Conservation (phyloP, 2,888 invertebrate genomes). For the Trichacis sp. region DNA sequence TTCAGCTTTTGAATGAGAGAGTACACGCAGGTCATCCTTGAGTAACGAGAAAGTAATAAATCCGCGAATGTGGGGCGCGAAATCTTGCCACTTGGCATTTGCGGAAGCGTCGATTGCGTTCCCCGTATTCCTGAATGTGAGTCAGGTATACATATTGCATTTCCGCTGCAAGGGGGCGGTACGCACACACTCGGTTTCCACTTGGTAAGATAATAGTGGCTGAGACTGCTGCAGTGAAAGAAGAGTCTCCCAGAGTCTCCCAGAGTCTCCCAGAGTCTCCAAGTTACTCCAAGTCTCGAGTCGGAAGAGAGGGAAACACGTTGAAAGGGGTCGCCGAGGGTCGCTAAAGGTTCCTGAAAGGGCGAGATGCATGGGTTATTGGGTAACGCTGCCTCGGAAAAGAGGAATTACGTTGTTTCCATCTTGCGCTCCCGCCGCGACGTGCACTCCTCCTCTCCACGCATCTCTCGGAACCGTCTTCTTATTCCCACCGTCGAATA, state of each 20-base stretch:
- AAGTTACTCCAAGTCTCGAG: conserved; percentile 5
- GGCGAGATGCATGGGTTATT: conserved; percentile 23
- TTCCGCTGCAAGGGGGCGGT: conserved; percentile 9
- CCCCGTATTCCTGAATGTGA: conserved; percentile 30
- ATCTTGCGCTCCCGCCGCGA: conserved; percentile 10
- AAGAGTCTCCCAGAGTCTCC: too few species aligned
- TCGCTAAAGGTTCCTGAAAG: conserved; percentile 3
- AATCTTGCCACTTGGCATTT: too few species aligned
- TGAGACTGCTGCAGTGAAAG: too few species aligned
- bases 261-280: too few species aligned
- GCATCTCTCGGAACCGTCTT: not conserved
- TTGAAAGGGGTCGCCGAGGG: conserved; percentile 19
- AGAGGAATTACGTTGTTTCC: conserved; percentile 29
- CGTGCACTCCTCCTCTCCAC: conserved; percentile 6
- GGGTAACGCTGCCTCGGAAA: conserved; percentile 24
- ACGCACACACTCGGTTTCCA: conserved; percentile 24
- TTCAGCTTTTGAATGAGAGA: too few species aligned
- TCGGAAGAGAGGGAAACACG: not conserved
- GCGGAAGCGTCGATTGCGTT: too few species aligned
- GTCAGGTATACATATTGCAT: conserved; percentile 37
- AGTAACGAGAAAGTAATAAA: too few species aligned
- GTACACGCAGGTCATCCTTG: too few species aligned
- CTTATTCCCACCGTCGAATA: conserved; percentile 10
- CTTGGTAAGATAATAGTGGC: conserved; percentile 22
- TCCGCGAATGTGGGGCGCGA: too few species aligned